Evolutionary conservation across 2,797 vertebrate genomes (phyloP).

Genomic region (Periparus ater): DNA sequence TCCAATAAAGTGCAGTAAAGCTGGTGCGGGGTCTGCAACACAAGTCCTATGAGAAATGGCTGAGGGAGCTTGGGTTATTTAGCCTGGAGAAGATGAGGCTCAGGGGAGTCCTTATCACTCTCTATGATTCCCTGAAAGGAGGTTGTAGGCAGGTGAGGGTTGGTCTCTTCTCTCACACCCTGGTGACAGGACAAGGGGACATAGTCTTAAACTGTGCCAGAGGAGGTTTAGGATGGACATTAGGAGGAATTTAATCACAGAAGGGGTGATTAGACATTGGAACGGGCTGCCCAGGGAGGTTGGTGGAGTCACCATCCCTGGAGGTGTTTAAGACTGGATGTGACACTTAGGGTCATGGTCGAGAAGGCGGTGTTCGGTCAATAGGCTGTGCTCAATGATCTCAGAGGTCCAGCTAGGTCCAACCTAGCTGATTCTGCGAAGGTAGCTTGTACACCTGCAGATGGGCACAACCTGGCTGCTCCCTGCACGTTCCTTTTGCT

Average conservation of each 20-base stretch:
- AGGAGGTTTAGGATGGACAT: neutral
- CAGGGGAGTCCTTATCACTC: rapidly evolving
- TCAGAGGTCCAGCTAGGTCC: neutral
- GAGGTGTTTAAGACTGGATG: neutral
- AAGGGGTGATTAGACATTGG: neutral
- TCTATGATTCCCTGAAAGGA: neutral
- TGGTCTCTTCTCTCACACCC: neutral
- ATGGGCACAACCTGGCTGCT: rapidly evolving
- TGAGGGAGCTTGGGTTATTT: neutral
- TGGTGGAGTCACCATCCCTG: neutral
- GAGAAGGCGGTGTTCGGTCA: rapidly evolving
- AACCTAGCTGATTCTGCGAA: neutral
- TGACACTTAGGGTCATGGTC: neutral
- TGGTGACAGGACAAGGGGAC: neutral
- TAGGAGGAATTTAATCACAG: neutral
- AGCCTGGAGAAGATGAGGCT: neutral
- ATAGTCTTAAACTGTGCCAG: too few species aligned
- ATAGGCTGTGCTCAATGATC: neutral
- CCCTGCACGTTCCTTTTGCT: neutral
- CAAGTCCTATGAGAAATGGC: neutral
- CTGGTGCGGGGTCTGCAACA: neutral
- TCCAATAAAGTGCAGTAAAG: neutral
- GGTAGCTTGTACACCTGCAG: neutral
- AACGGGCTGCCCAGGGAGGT: neutral
- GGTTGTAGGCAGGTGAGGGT: neutral